A percentile compares a stretch with the other conserved stretches of the same genome.
These are phyloP conservation scores for Leptatherina wallacei DNA, from an alignment of 2,797 vertebrate genomes.

Conservation along the genomic window DNA sequence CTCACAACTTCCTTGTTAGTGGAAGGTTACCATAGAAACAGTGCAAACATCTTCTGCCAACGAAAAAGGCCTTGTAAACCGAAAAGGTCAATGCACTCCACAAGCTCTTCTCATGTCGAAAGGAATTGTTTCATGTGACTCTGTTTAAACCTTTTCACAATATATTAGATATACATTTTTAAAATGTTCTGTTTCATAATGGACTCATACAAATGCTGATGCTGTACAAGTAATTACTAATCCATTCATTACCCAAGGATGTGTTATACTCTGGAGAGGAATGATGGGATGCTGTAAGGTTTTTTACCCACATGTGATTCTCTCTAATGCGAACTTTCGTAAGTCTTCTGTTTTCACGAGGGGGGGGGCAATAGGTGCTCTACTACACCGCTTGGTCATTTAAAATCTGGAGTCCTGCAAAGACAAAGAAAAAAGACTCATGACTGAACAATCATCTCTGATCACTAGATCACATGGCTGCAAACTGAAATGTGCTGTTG, in stretches of 20 bases:
- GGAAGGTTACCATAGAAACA: constrained; percentile 49
- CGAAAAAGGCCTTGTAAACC: constrained; percentile 37
- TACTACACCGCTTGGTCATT: constrained; percentile 29
- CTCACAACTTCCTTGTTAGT: constrained; percentile 46
- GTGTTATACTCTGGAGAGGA: constrained; percentile 14
- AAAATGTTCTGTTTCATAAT: background rate
- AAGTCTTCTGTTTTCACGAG: constrained; percentile 28
- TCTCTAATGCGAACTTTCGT: constrained; percentile 13
- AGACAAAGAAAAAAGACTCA: constrained; percentile 21
- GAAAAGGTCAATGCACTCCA: constrained; percentile 26
- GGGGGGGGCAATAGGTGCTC: constrained; percentile 30
- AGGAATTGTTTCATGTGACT: constrained; percentile 5
- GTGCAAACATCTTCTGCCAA: constrained; percentile 38
- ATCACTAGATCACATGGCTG: constrained; percentile 41
- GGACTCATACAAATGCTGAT: constrained; percentile 3
- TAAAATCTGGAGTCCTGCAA: constrained; percentile 19
- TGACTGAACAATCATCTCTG: constrained; percentile 16
- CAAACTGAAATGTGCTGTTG: constrained; percentile 32
- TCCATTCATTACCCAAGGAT: background rate
- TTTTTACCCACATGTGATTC: constrained; percentile 25
- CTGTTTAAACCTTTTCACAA: background rate
- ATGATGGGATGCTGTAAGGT: background rate
- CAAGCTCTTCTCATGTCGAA: constrained; percentile 22
- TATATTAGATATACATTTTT: background rate
- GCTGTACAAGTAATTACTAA: constrained; percentile 6